These are phyloP conservation scores for Salminus brasiliensis DNA, from an alignment of 2,113 vertebrate genomes.

Conservation along the genomic window DNA sequence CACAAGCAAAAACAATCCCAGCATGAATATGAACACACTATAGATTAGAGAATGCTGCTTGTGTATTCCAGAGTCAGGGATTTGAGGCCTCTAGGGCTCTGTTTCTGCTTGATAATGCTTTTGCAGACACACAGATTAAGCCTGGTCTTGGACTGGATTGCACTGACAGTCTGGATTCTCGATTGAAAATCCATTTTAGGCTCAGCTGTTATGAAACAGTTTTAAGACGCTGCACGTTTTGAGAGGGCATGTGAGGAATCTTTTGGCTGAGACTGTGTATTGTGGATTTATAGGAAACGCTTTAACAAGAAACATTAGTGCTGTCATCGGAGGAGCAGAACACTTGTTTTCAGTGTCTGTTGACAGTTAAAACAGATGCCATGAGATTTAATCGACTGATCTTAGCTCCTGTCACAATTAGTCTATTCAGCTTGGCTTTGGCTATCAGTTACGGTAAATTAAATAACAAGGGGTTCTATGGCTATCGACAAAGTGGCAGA, in stretches of 20 bases:
- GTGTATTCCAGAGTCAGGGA: neutral
- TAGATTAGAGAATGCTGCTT: neutral
- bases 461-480: too few species aligned
- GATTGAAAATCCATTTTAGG: neutral
- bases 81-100: neutral
- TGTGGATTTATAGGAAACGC: too few species aligned
- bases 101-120: neutral
- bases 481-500: too few species aligned
- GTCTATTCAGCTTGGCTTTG: too few species aligned
- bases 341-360: too few species aligned
- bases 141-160: neutral
- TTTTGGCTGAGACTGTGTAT: neutral
- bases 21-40: neutral
- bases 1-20: neutral
- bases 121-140: neutral
- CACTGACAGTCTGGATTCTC: neutral
- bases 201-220: neutral
- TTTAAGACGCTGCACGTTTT: neutral
- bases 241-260: neutral
- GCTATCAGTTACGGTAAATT: too few species aligned
- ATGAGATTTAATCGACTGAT: too few species aligned
- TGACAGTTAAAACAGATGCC: too few species aligned
- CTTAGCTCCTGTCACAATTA: too few species aligned
- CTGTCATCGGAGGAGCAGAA: too few species aligned
- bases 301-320: too few species aligned